Conservation (phyloP, 2,888 invertebrate species). For the Amaurobius ferox region DNA sequence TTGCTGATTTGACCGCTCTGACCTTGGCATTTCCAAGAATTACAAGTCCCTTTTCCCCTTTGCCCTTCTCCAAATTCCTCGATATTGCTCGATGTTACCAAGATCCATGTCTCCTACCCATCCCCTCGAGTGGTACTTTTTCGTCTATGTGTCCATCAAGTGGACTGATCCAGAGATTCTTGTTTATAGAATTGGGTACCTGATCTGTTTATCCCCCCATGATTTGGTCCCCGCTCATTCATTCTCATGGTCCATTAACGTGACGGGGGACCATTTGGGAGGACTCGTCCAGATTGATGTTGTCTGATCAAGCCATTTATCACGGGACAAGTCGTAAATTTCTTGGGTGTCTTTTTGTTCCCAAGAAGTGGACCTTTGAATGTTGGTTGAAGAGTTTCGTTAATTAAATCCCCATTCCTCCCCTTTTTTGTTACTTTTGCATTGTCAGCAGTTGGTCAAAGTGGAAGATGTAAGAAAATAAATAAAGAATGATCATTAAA, state of each 20-base stretch:
- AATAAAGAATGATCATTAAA: slow-evolving; percentile 25
- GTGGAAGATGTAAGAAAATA: slow-evolving; percentile 3
- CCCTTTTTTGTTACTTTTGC: background rate
- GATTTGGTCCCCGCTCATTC: slow-evolving; percentile 39
- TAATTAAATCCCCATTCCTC: slow-evolving; percentile 58
- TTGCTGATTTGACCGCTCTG: slow-evolving; percentile 31
- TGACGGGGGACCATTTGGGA: slow-evolving; percentile 40
- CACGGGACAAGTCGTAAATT: slow-evolving; percentile 69
- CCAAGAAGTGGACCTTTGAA: background rate
- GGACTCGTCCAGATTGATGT: slow-evolving; percentile 60
- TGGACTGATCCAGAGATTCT: slow-evolving; percentile 38
- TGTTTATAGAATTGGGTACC: slow-evolving; percentile 63
- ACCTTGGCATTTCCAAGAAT: slow-evolving; percentile 52
- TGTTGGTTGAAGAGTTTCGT: slow-evolving; percentile 21
- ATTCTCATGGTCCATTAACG: slow-evolving; percentile 71
- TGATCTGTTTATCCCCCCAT: slow-evolving; percentile 36
- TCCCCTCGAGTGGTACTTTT: background rate
- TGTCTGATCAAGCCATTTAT: slow-evolving; percentile 69
- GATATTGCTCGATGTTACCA: slow-evolving; percentile 31
- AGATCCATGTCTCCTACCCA: background rate
- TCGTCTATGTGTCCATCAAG: slow-evolving; percentile 17
- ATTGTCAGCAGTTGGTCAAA: slow-evolving; percentile 37
- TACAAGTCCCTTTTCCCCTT: slow-evolving; percentile 36
- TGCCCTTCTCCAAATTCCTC: slow-evolving; percentile 1
- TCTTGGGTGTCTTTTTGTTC: background rate